These are phyloP conservation scores for Lasioglossum villosulum DNA, from an alignment of 2,888 invertebrate genomes.

Conservation along the genomic window DNA sequence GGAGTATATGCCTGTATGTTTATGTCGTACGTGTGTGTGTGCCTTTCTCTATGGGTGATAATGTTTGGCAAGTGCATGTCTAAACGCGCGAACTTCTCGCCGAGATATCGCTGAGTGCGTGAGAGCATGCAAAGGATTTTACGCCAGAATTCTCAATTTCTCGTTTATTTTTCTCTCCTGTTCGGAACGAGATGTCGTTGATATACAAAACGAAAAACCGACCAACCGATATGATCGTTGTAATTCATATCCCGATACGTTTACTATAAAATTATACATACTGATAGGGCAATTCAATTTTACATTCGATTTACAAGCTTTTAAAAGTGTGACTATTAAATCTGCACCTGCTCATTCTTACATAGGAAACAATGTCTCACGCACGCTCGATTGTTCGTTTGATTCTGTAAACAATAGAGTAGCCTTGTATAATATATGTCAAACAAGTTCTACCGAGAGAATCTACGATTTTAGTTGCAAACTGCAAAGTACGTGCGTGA, in stretches of 20 bases:
- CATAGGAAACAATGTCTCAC: not conserved
- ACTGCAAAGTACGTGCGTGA: conserved; percentile 27
- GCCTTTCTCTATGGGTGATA: not conserved
- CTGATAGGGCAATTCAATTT: conserved; percentile 26
- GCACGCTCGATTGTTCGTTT: conserved; percentile 1
- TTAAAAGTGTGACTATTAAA: not conserved
- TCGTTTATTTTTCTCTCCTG: conserved; percentile 20
- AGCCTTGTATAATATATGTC: not conserved
- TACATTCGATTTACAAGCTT: conserved; percentile 34
- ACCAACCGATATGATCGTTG: not conserved
- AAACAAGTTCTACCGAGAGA: conserved; percentile 1
- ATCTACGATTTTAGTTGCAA: conserved; percentile 26
- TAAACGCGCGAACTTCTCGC: conserved; percentile 40
- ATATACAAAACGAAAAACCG: conserved; percentile 40
- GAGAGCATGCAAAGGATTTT: conserved; percentile 29
- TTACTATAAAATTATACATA: conserved; percentile 41
- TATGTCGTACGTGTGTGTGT: not conserved
- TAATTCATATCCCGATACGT: conserved; percentile 36
- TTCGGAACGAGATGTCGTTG: conserved; percentile 29
- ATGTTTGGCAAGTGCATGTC: conserved; percentile 7
- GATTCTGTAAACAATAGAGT: conserved; percentile 14
- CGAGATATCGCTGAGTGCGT: conserved; percentile 30
- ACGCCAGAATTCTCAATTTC: not conserved
- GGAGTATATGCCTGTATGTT: not conserved
- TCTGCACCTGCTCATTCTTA: conserved; percentile 7